Conservation (phyloP, 2,797 vertebrate genomes). For the Schizothorax lantsangensis region DNA sequence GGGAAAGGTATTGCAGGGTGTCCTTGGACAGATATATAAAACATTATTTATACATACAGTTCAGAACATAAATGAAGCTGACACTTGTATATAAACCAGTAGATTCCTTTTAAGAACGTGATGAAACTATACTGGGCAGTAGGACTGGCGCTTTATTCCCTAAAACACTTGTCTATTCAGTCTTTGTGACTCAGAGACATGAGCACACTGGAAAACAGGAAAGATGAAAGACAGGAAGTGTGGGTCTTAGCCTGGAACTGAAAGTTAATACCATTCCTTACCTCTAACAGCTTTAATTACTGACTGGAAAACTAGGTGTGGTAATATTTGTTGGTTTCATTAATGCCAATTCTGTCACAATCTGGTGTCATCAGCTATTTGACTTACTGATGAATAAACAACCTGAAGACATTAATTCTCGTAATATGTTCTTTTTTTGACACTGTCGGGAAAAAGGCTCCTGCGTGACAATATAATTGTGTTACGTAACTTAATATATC, state of each 20-base stretch:
- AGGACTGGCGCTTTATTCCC: background rate
- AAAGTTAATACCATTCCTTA: slow-evolving; percentile 35
- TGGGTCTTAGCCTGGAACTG: slow-evolving; percentile 3
- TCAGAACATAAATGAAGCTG: background rate
- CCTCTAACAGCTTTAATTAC: slow-evolving; percentile 24
- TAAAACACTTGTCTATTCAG: slow-evolving; percentile 27
- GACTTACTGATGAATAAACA: slow-evolving; percentile 1
- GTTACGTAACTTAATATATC: slow-evolving; percentile 41
- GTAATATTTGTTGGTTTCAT: background rate
- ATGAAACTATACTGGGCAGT: slow-evolving; percentile 21
- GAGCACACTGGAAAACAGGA: slow-evolving; percentile 36
- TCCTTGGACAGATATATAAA: background rate
- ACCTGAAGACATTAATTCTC: background rate
- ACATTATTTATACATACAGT: background rate
- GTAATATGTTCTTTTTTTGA: background rate
- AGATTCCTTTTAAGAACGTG: background rate
- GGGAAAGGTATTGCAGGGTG: background rate
- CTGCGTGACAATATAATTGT: slow-evolving; percentile 31
- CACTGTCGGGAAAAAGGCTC: slow-evolving; percentile 13
- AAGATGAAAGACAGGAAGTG: slow-evolving; percentile 21
- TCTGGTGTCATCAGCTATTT: background rate
- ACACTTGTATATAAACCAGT: background rate
- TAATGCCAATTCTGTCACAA: background rate
- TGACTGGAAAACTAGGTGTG: slow-evolving; percentile 28
- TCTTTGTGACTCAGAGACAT: slow-evolving; percentile 46